Evolutionary conservation across 1,140 invertebrate species (phyloP), one percentile per base, ranked within the genome.

Genomic region (Leptoteleia sp.): DNA sequence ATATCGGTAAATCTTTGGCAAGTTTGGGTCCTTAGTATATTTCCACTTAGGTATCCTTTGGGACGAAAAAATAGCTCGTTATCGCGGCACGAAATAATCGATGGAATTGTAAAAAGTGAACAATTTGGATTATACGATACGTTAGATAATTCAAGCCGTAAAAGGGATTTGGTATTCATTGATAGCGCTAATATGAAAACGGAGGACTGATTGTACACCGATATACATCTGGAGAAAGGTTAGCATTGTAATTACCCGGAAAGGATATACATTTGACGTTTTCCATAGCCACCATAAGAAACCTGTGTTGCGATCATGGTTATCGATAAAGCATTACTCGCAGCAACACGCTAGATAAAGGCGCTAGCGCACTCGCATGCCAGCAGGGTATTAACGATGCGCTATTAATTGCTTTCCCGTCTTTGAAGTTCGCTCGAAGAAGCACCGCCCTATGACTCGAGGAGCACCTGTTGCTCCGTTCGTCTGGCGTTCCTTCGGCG

Each of bases 371-470:
- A 68, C 62, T 83, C 72, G 82, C 83, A 83, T 85, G 83, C 83
- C 81, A 83, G 79, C 73, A 75, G 72, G 71, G 79, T 81, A 83
- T 84, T 84, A 83, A 81, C 71, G 72, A 80, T 80, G 76, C 75
- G 77, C 82, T 84, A 84, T 84, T 84, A 84, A 84, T 84, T 84
- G 82, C 82, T 84, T 78, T 64, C 78, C 76, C 79, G 48, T 64
- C 67, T 65, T 68, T 65, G 65, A 55, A 70, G 64, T 75, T 62
- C 33, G 38, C 31, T 57, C 47, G 59, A 57, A 54, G 40, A 77
- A 73, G 77, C 42, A 68, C 62, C 72, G 62, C 72, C 62, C 72
- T 35, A 29, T 37, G 72, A 62, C 55, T 76, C 64, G 50, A 47
- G 55, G 50, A 47, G 55, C 72, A 76, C 72, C 72, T 76, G 72